Conservation (phyloP, 1,140 invertebrate species). For the Cepaea nemoralis region DNA sequence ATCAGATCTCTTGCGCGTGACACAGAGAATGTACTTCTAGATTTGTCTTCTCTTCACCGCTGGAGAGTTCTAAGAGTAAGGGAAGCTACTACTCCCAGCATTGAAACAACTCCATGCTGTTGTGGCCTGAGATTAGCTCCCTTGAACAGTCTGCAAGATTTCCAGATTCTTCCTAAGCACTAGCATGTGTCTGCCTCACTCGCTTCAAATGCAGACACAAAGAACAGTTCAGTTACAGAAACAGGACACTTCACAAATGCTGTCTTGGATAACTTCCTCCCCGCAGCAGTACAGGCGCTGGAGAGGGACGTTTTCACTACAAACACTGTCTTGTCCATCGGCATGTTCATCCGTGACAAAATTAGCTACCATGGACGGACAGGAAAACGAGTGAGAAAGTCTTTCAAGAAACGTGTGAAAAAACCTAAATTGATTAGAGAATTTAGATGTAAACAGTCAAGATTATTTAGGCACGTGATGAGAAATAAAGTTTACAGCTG, state of each 20-base stretch:
- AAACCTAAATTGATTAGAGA: too few species aligned
- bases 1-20: background rate
- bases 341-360: background rate
- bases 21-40: slow-evolving; percentile 4
- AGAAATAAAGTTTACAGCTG: too few species aligned
- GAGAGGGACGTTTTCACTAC: background rate
- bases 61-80: slow-evolving; percentile 26
- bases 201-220: background rate
- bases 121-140: slow-evolving; percentile 17
- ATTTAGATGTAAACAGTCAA: too few species aligned
- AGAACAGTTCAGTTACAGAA: background rate
- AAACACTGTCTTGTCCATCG: slow-evolving; percentile 23
- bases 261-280: slow-evolving; percentile 20
- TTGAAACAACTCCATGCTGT: background rate
- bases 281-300: background rate
- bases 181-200: background rate
- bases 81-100: background rate
- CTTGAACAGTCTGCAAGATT: background rate
- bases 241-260: background rate
- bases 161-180: background rate
- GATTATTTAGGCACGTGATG: too few species aligned
- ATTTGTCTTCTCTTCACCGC: slow-evolving; percentile 15
- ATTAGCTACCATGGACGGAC: too few species aligned
- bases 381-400: too few species aligned
- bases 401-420: too few species aligned